Evolutionary conservation across 2,888 invertebrate genomes (phyloP).

Genomic region (Drosophila mettleri): DNA sequence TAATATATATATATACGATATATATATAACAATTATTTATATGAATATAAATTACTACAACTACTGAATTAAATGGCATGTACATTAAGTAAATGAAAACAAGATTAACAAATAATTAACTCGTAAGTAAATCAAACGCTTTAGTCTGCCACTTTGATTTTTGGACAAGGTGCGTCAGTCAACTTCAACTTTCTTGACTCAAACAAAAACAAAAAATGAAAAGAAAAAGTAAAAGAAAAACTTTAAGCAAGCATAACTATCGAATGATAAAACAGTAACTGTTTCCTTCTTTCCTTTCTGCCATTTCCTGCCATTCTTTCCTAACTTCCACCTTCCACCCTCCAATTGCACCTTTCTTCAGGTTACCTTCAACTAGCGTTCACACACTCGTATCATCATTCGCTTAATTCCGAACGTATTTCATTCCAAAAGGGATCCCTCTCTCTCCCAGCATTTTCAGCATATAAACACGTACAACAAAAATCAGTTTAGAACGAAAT

Average conservation of each 20-base stretch:
- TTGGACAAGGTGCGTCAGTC: conserved; percentile 78
- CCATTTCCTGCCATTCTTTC: conserved; percentile 14
- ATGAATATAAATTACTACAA: conserved; percentile 62
- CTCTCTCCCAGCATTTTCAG: conserved; percentile 59
- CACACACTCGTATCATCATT: conserved; percentile 25
- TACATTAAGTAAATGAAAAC: conserved; percentile 69
- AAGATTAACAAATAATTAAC: conserved; percentile 62
- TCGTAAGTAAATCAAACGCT: conserved; percentile 76
- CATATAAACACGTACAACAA: conserved; percentile 53
- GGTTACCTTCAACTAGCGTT: conserved; percentile 20
- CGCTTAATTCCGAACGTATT: conserved; percentile 45
- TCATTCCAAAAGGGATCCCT: conserved; percentile 37
- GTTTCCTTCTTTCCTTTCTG: conserved; percentile 22
- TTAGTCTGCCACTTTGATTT: conserved; percentile 80
- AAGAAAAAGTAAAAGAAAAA: conserved; percentile 12
- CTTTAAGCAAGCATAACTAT: conserved; percentile 30
- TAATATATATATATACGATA: conserved; percentile 48
- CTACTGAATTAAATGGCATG: conserved; percentile 71
- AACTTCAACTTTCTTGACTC: conserved; percentile 66
- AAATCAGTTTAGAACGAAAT: conserved; percentile 77
- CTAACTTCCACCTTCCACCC: conserved; percentile 32
- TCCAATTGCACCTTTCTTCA: conserved; percentile 48
- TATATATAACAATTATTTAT: conserved; percentile 64
- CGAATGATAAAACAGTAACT: conserved; percentile 20
- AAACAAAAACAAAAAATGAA: conserved; percentile 28